Percentiles rank a stretch among this genome's conserved stretches.
Conservation (phyloP, 2,797 vertebrate species). For the Varecia variegata region DNA sequence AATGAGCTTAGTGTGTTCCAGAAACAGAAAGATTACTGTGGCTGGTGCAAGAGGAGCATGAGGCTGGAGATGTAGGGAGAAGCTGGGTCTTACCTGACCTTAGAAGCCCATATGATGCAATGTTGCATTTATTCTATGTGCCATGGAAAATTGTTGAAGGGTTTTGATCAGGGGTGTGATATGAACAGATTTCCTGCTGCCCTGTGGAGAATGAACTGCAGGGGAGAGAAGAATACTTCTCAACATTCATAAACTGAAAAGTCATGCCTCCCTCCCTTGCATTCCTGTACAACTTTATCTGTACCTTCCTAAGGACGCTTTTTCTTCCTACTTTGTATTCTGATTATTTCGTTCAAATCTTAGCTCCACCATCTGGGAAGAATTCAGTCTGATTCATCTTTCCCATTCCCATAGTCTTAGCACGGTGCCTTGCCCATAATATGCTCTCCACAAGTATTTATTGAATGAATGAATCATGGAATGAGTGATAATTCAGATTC, state of each 20-base stretch:
- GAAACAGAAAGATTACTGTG: neutral
- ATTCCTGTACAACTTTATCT: neutral
- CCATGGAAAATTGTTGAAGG: neutral
- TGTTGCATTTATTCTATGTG: neutral
- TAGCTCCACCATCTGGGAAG: neutral
- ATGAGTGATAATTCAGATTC: conserved; percentile 49
- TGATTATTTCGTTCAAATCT: conserved; percentile 49
- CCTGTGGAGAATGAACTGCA: neutral
- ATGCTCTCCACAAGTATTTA: conserved; percentile 65
- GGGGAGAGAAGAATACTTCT: neutral
- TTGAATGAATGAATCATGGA: conserved; percentile 49
- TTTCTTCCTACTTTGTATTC: neutral
- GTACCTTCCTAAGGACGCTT: neutral
- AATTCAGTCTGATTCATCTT: conserved; percentile 27
- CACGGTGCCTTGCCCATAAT: neutral
- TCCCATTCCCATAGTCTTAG: conserved; percentile 3
- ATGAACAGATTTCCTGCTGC: neutral
- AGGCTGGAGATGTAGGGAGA: neutral
- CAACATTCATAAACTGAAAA: neutral
- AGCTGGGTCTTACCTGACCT: neutral
- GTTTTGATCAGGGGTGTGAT: neutral
- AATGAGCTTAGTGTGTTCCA: neutral
- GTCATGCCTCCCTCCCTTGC: neutral
- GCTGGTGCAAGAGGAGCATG: neutral
- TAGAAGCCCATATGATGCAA: neutral